Conservation (phyloP, 2,113 vertebrate genomes). For the Trochalopteron elliotii region DNA sequence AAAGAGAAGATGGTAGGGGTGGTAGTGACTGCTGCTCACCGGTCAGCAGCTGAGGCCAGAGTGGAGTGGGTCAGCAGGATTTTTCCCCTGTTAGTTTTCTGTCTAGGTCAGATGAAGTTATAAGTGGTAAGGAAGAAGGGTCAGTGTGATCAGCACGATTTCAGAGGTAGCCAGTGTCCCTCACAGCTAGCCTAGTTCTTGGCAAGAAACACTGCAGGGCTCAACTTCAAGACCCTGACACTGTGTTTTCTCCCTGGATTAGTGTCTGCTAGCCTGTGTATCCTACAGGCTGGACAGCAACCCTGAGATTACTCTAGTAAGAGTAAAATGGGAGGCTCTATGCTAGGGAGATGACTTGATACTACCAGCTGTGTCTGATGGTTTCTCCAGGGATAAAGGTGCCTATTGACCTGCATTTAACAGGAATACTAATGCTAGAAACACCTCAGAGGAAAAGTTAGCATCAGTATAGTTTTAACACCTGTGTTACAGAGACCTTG, state of each 20-base stretch:
- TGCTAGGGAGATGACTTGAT: neutral
- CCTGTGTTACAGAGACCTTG: neutral
- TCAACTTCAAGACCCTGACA: neutral
- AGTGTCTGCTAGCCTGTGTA: neutral
- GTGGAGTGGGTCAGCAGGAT: neutral
- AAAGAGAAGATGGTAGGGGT: neutral
- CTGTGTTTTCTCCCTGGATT: neutral
- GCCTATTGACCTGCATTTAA: neutral
- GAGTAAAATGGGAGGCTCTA: neutral
- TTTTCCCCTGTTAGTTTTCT: neutral
- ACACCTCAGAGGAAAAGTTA: neutral
- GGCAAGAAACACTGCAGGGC: neutral
- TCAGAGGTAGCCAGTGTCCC: neutral
- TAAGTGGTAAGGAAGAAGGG: neutral
- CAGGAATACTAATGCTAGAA: neutral
- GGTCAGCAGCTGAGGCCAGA: neutral
- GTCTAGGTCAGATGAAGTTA: neutral
- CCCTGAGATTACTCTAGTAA: neutral
- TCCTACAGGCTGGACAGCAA: neutral
- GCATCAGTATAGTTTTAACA: neutral
- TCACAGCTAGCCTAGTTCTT: neutral
- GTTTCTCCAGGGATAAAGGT: neutral
- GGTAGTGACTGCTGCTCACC: neutral
- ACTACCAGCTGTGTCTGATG: neutral
- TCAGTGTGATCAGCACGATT: neutral